These are phyloP conservation scores for Avahi laniger DNA, from an alignment of 2,797 vertebrate genomes.

Conservation along the genomic window DNA sequence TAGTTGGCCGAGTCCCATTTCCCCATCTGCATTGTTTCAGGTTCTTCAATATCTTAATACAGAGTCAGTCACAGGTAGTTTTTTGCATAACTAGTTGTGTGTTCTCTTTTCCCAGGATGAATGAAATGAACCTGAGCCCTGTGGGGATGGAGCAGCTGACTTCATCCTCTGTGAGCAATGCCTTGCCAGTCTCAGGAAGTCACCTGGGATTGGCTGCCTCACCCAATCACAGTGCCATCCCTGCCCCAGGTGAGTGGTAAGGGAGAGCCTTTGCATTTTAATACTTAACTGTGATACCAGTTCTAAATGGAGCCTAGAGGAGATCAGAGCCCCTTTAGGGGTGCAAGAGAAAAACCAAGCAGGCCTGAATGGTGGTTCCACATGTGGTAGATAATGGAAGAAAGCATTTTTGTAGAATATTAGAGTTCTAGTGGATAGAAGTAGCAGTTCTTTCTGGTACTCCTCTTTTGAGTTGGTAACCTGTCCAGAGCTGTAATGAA, in stretches of 20 bases:
- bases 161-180: constrained; percentile 92
- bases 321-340: background rate
- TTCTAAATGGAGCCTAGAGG: background rate
- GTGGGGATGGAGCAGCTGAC: constrained; percentile 99
- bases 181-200: constrained; percentile 88
- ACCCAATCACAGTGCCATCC: constrained; percentile 94
- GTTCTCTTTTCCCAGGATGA: constrained; percentile 90
- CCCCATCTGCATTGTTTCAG: background rate
- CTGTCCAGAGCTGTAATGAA: background rate
- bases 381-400: background rate
- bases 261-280: background rate
- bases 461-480: background rate
- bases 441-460: background rate
- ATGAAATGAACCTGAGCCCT: constrained; percentile 97
- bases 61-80: background rate
- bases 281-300: accelerated
- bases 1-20: background rate
- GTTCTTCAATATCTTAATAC: background rate
- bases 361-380: background rate
- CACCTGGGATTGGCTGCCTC: constrained; percentile 96
- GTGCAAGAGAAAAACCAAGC: background rate
- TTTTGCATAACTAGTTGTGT: background rate
- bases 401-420: background rate
- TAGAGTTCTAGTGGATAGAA: background rate
- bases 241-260: constrained; percentile 90